phyloP scores from a whole-genome alignment of 2,113 vertebrate genomes.

The Tragelaphus imberbis region DNA sequence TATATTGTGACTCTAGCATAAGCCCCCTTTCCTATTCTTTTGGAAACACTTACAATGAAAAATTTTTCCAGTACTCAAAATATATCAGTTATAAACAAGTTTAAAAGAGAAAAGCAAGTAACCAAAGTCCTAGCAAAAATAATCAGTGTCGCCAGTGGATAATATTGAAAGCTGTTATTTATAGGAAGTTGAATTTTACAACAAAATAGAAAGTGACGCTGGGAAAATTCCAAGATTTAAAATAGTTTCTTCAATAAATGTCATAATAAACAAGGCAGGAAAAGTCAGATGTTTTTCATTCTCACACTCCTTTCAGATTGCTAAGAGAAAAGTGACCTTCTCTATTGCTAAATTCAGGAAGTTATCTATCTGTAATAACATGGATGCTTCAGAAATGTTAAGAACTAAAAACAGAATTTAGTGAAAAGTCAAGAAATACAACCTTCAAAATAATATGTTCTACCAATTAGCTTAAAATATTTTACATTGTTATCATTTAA shows the following conservation, averaged over 20 bases:
- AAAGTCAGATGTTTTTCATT: neutral
- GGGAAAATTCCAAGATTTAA: neutral
- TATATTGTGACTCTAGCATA: neutral
- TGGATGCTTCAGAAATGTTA: neutral
- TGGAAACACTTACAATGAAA: neutral
- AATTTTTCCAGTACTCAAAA: neutral
- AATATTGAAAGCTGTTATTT: conserved; percentile 11
- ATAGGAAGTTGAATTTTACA: neutral
- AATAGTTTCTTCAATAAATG: conserved; percentile 36
- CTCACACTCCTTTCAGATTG: neutral
- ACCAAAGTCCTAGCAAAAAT: neutral
- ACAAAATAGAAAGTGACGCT: neutral
- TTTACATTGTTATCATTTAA: neutral
- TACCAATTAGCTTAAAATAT: neutral
- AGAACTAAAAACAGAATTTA: neutral
- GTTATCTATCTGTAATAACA: neutral
- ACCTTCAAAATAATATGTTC: neutral
- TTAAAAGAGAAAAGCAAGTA: conserved; percentile 9
- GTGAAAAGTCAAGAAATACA: neutral
- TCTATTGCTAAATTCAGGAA: conserved; percentile 1
- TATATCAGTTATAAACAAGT: conserved; percentile 3
- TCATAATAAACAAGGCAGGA: conserved; percentile 23
- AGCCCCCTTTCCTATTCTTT: neutral
- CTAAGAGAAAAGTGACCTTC: conserved; percentile 13
- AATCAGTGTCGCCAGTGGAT: neutral